Evolutionary conservation across 2,113 vertebrate species (phyloP), one percentile per base, ranked within the genome.

Genomic region (Megaleporinus macrocephalus): DNA sequence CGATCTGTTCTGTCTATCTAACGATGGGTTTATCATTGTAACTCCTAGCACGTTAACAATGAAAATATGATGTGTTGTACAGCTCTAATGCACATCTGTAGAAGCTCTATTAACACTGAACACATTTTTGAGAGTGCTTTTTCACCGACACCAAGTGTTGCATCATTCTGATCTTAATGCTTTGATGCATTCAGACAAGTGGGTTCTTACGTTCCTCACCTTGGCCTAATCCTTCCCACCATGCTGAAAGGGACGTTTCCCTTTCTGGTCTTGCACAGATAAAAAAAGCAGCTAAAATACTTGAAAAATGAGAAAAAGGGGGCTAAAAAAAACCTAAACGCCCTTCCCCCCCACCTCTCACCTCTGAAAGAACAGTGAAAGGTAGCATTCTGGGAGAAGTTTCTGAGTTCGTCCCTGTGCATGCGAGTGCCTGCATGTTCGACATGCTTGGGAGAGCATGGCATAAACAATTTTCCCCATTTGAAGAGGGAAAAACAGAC

Each of bases 381-480:
- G 71, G 68, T 57, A 63, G 61, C 33, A 26, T 55, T 76, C 66
- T n/a, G 5, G 51, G 72, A 49, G 33, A 71, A 73, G 65, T 57
- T 72, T 73, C 61, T 51, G 76, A 62, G 22, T 41, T 61, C 78
- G 41, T 27, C 77, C 73, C 49, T 12, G 49, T 69, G 78, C 68
- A 65, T 68, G 69, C 11, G 57, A 72, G 81, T 62, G 74, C 65
- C 81, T 83, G 59, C 26, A 77, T 77, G 82, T 65, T 72, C 66
- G 73, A 75, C 72, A 68, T 86, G 83, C 84, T 80, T 80, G 79
- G 76, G 83, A 79, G 76, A 78, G 53, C 71, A 79, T 70, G 59
- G 27, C 71, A 79, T 79, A 81, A 79, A 85, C 80, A 82, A 70
- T 80, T 72, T 78, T 74, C 75, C 24, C 18, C 66, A 57, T 73